Conservation (phyloP, 37 sponge, comb jelly and placozoan species). For the Beroe forskalii region DNA sequence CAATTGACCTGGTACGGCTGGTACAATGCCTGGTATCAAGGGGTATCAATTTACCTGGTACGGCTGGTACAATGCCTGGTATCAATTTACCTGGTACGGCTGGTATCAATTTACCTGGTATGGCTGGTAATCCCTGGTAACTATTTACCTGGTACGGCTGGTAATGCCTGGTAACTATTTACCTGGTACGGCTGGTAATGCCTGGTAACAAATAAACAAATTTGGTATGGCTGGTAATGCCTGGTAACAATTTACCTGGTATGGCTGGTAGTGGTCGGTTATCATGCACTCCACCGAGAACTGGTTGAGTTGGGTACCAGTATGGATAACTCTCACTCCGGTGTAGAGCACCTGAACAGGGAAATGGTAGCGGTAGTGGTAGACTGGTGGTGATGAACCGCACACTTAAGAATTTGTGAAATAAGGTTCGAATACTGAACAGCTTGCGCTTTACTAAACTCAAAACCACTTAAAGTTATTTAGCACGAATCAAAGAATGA, state of each 20-base stretch:
- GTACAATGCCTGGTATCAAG: too few relatives aligned
- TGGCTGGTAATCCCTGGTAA: not conserved
- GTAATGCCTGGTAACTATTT: not conserved
- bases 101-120: not conserved
- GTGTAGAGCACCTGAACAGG: slow-evolving; percentile 19
- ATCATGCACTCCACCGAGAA: slow-evolving; percentile 62
- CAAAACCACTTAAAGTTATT: too few relatives aligned
- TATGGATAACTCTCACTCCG: not conserved
- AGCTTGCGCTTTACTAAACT: too few relatives aligned
- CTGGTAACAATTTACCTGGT: not conserved
- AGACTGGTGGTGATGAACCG: too few relatives aligned
- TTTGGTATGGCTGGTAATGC: not conserved
- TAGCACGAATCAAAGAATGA: not conserved
- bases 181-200: not conserved
- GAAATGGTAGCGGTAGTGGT: too few relatives aligned
- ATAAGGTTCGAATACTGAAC: too few relatives aligned
- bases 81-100: not conserved
- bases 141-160: not conserved
- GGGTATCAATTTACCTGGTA: too few relatives aligned
- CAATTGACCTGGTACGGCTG: too few relatives aligned
- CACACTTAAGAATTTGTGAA: too few relatives aligned
- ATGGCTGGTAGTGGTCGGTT: slow-evolving; percentile 9
- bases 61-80: too few relatives aligned
- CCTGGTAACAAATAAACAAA: not conserved
- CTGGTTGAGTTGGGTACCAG: not conserved